Base-by-base conservation (phyloP, 2,797 vertebrate species). In the Coluber constrictor region DNA sequence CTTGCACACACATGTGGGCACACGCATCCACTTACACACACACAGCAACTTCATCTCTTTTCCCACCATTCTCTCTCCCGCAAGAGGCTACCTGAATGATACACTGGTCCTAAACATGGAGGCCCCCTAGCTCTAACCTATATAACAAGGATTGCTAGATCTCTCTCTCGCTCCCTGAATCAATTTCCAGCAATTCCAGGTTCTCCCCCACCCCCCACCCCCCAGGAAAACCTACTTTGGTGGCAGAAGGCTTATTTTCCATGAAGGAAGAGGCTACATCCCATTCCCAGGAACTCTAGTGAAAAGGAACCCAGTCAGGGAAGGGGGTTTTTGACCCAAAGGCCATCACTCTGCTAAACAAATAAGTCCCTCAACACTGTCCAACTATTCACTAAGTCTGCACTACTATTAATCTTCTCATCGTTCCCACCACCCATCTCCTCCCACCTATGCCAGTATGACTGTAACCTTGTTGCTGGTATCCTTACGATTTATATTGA, bases 141-240 rank as follows among this genome's bases (percentile, higher is more conserved):
- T 29, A 29, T 2, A 13, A 66, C 1, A 13, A 63, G 1, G 27
- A 12, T 63, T 63, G 25, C 11, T 63, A 7, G 27, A 63, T 63
- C 61, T 29, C 63, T 61, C 60, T 61, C 3, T 5, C 23, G 37
- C 37, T 37, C 37, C 37, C 37, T 37, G 37, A 37, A 37, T 27
- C 60, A 63, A 37, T 37, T 12, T 12, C 27, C 61, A 66, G 12
- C 29, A 66, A 66, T 13, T 25, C 60, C 60, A 3, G 25, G 20
- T 60, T 37, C 37, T 37, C 37, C 37, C 6, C 0, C 6, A 5
- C 3, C 3, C 3, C 1, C 2, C 23, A 37, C 1, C 59, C 20
- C 7, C 10, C 60, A 63, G 25, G 12, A 13, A 12, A 66, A n/a
- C 13, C 63, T 66, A n/a, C 29, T 66, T 66, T n/a, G 63, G 63